These are phyloP conservation scores for Baronia brevicornis DNA, from an alignment of 2,888 invertebrate species.

Conservation along the genomic window DNA sequence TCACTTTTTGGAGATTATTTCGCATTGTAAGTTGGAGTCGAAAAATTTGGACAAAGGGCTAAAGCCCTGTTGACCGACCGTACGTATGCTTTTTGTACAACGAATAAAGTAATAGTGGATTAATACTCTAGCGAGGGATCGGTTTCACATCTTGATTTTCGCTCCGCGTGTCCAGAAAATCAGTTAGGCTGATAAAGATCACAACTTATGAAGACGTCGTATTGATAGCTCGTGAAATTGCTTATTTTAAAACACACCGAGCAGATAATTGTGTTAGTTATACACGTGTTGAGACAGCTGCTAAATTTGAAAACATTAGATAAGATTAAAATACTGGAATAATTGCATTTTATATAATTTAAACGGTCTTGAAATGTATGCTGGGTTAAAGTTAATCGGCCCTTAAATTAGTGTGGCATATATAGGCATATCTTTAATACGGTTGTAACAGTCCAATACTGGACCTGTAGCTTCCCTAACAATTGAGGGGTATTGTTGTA, in stretches of 20 bases:
- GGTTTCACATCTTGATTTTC: conserved; percentile 46
- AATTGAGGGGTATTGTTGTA: too few relatives aligned
- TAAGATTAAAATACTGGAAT: too few relatives aligned
- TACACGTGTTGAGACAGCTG: conserved; percentile 18
- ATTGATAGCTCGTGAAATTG: conserved; percentile 51
- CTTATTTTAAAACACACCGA: conserved; percentile 24
- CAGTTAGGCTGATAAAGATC: conserved; percentile 25
- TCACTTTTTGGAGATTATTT: conserved; percentile 73
- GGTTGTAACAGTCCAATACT: too few relatives aligned
- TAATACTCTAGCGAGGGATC: conserved; percentile 34
- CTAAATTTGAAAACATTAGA: not conserved
- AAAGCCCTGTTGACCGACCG: conserved; percentile 65
- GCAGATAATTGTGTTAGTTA: too few relatives aligned
- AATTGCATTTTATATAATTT: too few relatives aligned
- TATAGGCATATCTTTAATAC: too few relatives aligned
- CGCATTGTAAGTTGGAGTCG: conserved; percentile 56
- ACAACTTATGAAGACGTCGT: conserved; percentile 35
- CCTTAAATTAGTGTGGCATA: too few relatives aligned
- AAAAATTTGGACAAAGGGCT: conserved; percentile 53
- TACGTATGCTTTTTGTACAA: conserved; percentile 40
- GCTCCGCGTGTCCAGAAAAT: conserved; percentile 27
- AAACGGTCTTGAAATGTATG: too few relatives aligned
- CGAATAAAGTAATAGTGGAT: conserved; percentile 37
- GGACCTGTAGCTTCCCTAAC: too few relatives aligned
- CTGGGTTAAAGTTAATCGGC: too few relatives aligned